Conservation (phyloP, 2,797 vertebrate genomes). For the Mus spretus region DNA sequence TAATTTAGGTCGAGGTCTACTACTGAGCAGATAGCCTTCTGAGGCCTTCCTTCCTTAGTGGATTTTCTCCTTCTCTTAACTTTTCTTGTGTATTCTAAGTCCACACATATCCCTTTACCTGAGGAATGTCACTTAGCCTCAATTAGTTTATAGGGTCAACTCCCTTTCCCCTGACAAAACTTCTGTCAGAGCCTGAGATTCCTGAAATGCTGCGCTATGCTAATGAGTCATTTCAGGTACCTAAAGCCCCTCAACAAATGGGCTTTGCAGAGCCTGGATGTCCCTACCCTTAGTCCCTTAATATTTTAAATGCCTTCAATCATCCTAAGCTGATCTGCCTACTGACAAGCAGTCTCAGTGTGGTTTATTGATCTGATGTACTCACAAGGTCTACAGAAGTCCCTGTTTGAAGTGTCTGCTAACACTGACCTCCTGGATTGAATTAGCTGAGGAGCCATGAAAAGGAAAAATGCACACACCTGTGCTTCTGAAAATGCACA, state of each 20-base stretch:
- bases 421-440: background rate
- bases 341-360: background rate
- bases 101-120: background rate
- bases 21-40: background rate
- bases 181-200: background rate
- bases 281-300: background rate
- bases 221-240: background rate
- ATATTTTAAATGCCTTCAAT: background rate
- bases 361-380: background rate
- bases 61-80: background rate
- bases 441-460: background rate
- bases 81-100: background rate
- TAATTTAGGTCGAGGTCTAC: background rate
- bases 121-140: background rate
- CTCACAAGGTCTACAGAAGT: background rate
- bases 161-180: background rate
- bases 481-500: background rate
- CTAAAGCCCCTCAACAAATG: background rate
- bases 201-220: background rate
- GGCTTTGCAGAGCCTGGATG: background rate
- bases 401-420: background rate
- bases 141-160: background rate
- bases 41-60: background rate
- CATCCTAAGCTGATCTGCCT: background rate
- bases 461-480: background rate